phyloP scores from a whole-genome alignment of 2,113 vertebrate species.

The Antechinus stuartii region DNA sequence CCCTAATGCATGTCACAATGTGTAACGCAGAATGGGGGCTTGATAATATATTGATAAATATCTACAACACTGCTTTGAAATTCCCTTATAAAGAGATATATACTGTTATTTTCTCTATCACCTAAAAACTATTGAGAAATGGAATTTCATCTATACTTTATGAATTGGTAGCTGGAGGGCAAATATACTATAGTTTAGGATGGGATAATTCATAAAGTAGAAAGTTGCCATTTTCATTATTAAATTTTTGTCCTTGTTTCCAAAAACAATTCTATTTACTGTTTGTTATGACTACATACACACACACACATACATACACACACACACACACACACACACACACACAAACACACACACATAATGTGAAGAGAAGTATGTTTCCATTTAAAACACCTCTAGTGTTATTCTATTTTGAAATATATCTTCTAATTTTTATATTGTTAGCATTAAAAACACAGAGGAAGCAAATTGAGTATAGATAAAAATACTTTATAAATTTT shows the following conservation, averaged over 20 bases:
- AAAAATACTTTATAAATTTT: background rate
- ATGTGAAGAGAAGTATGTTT: background rate
- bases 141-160: background rate
- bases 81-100: background rate
- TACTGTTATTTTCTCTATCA: background rate
- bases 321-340: too few relatives aligned
- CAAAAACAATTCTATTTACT: background rate
- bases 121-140: background rate
- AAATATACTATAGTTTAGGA: background rate
- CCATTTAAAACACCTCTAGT: background rate
- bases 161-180: background rate
- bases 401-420: background rate
- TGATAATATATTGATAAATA: background rate
- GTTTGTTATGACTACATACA: background rate
- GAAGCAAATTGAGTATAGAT: background rate
- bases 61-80: background rate
- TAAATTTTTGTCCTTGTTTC: background rate
- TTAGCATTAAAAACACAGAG: background rate
- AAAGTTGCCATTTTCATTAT: background rate
- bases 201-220: background rate
- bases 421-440: background rate
- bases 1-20: background rate
- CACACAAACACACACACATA: too few relatives aligned
- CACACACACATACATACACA: too few relatives aligned
- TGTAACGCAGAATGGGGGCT: background rate